These are phyloP conservation scores for Brenthis daphne DNA, from an alignment of 2,888 invertebrate species.

Conservation along the genomic window DNA sequence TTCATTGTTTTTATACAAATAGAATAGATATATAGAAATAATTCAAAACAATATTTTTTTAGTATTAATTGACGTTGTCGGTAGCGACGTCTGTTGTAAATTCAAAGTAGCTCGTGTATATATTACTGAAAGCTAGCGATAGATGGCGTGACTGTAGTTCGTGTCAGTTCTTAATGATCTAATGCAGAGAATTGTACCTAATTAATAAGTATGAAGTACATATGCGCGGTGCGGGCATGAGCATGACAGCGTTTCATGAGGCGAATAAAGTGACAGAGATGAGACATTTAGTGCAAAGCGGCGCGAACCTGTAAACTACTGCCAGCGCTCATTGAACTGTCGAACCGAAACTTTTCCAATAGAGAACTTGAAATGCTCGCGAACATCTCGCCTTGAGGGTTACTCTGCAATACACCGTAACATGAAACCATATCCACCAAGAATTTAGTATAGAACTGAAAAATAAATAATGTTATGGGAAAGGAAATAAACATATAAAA, in stretches of 20 bases:
- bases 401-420: constrained; percentile 83
- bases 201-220: constrained; percentile 21
- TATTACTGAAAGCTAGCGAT: constrained; percentile 23
- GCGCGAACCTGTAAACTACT: constrained; percentile 88
- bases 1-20: no score
- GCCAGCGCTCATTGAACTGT: constrained; percentile 88
- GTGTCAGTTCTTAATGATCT: not conserved
- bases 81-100: constrained; percentile 33
- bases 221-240: constrained; percentile 35
- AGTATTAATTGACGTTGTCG: no score
- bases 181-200: constrained; percentile 15
- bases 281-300: constrained; percentile 66
- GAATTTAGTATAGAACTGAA: constrained; percentile 54
- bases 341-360: constrained; percentile 90
- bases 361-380: constrained; percentile 91
- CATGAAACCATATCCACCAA: constrained; percentile 45
- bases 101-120: not conserved
- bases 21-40: no score
- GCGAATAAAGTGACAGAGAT: constrained; percentile 47
- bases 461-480: constrained; percentile 50
- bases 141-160: constrained; percentile 32
- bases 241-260: constrained; percentile 38
- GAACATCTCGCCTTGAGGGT: constrained; percentile 90
- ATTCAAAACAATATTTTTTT: no score
- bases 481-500: constrained; percentile 42